A percentile compares a stretch with the other conserved stretches of the same genome.
Conservation (phyloP, 2,113 vertebrate genomes). For the Carollia perspicillata region DNA sequence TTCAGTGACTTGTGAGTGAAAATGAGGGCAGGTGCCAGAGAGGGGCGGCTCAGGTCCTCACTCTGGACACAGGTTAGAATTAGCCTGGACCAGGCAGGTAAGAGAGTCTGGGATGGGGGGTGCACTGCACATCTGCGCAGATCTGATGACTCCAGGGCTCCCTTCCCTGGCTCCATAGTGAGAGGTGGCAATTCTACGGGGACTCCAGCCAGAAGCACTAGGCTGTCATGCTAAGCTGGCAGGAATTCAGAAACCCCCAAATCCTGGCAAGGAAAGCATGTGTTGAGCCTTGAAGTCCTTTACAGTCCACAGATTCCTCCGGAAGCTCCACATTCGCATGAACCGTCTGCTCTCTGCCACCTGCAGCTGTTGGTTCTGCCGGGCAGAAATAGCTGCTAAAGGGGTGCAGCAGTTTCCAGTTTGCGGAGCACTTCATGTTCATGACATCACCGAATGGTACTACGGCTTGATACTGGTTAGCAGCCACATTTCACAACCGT, state of each 20-base stretch:
- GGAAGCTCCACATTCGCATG: neutral
- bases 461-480: neutral
- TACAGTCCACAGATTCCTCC: neutral
- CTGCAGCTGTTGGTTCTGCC: neutral
- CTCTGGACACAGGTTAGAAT: neutral
- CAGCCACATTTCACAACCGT: neutral
- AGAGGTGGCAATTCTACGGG: neutral
- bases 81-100: neutral
- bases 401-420: neutral
- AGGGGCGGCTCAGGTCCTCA: neutral
- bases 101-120: neutral
- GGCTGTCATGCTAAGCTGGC: neutral
- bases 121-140: neutral
- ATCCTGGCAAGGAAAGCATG: neutral
- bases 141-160: neutral
- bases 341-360: neutral
- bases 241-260: neutral
- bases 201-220: neutral
- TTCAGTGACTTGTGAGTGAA: neutral
- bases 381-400: neutral
- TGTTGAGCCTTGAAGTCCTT: neutral
- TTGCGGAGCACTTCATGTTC: neutral
- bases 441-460: neutral
- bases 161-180: neutral
- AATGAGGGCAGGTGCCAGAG: neutral